Evolutionary conservation across 2,113 vertebrate genomes (phyloP), one percentile per base, ranked within the genome.

Genomic region (Semnornis frantzii): DNA sequence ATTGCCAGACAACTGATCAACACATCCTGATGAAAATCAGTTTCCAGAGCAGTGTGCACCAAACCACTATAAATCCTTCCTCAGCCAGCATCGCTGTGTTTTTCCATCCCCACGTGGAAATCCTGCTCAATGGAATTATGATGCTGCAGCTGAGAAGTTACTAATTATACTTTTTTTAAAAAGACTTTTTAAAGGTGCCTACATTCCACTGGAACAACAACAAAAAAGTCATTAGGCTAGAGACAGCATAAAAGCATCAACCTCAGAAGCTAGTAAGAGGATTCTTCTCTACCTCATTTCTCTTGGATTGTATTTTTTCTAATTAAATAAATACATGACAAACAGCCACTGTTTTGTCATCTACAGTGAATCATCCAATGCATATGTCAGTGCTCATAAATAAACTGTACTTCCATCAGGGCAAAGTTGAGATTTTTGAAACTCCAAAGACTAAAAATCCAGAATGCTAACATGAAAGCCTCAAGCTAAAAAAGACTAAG

Each of bases 151-250:
- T n/a, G 57, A 92, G 55, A 63, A 14, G 57, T 89, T 62, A 58
- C 59, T 66, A 58, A 87, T 73, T 69, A 60, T 50, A 77, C 50
- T 95, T 93, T 71, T 95, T 93, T 71, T 63, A 89, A 87, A 52
- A 52, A 59, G 75, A 46, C 71, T 93, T 84, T 87, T 87, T 92
- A 82, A 87, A 92, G 72, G 37, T 75, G 31, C 37, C 81, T 68
- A 73, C 80, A 81, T 39, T 74, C 71, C 77, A 79, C 52, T 59
- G 60, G 68, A 85, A 62, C 50, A 25, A 48, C 50, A 52, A 23
- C 48, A 73, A 75, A 78, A 74, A 86, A 58, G 10, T 80, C 57
- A 74, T 39, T 39, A 54, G 37, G 68, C 89, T 15, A 79, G 85
- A 34, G 69, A 65, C 6, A 46, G 64, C 3, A 4, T 20, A 64